Evolutionary conservation across 1,140 invertebrate species (phyloP), one percentile per base, ranked within the genome.

Genomic region (Atta colombica): DNA sequence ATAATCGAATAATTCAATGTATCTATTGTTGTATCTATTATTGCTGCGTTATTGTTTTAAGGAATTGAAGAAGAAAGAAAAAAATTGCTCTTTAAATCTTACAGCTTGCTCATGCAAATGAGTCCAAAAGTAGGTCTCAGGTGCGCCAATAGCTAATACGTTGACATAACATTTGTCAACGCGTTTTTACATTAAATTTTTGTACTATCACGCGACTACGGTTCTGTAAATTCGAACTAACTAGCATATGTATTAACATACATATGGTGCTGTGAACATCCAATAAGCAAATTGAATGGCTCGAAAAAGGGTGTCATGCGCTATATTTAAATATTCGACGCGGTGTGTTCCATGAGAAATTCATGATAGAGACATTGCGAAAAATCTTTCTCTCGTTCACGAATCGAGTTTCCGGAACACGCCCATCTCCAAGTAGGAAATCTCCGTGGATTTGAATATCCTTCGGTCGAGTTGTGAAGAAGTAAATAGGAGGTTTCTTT

Each of bases 101-200:
- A 77, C 63, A 14, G 39, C 45, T 3, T 35, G 31, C 31, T n/a
- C 55, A n/a, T 81, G 51, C 31, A 72, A 66, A 72, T 18, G 61
- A 18, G 80, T 90, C 74, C 74, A 49, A 21, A 74, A 80, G 53
- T 63, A 69, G 61, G 89, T 65, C 89, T 81, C 89, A 90, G 89
- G 89, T 90, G 89, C 75, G 45, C 35, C 89, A 55, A 80, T 60
- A 51, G 80, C 51, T 88, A 80, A 53, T 14, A 49, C 86, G 85
- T 39, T 85, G 86, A 85, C 85, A 77, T 87, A 84, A 74, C 61
- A 90, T 90, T 90, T 85, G 86, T 90, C 88, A 78, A 55, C 61
- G 39, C 18, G 60, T 49, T 66, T 53, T 12, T 61, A 39, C 74
- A 55, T 84, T 74, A 69, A 90, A 71, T 77, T 89, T 84, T 74